phyloP scores from a whole-genome alignment of 2,797 vertebrate species.

The Silurus lanzhouensis region DNA sequence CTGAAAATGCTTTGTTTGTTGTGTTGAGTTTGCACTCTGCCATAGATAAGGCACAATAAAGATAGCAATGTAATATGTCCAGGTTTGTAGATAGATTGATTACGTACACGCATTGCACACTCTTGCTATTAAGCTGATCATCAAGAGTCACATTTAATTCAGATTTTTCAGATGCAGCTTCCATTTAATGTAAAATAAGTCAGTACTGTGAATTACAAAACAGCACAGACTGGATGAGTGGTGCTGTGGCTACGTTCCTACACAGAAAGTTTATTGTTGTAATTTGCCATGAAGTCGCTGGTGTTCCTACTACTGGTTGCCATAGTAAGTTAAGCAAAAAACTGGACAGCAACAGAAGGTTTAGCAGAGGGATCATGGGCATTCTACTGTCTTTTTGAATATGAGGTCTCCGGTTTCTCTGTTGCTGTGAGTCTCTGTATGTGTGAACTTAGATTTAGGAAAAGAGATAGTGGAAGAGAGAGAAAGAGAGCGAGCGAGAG shows the following conservation, averaged over 20 bases:
- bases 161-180: slow-evolving; percentile 33
- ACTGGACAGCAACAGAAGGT: too few relatives aligned
- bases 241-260: background rate
- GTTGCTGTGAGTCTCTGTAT: too few relatives aligned
- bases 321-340: too few relatives aligned
- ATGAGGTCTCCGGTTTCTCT: too few relatives aligned
- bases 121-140: background rate
- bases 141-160: slow-evolving; percentile 29
- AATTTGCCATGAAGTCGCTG: too few relatives aligned
- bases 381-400: too few relatives aligned
- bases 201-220: slow-evolving; percentile 10
- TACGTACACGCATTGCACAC: background rate
- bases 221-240: slow-evolving; percentile 16
- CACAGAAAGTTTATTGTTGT: too few relatives aligned
- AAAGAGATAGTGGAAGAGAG: background rate
- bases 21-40: background rate
- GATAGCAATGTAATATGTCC: background rate
- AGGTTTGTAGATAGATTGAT: background rate
- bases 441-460: too few relatives aligned
- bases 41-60: background rate
- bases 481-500: background rate
- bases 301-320: too few relatives aligned
- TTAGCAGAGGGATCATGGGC: too few relatives aligned
- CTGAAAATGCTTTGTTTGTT: background rate
- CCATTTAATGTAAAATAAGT: background rate